Evolutionary conservation across 2,888 invertebrate genomes (phyloP).

Genomic region (Penaeus monodon): DNA sequence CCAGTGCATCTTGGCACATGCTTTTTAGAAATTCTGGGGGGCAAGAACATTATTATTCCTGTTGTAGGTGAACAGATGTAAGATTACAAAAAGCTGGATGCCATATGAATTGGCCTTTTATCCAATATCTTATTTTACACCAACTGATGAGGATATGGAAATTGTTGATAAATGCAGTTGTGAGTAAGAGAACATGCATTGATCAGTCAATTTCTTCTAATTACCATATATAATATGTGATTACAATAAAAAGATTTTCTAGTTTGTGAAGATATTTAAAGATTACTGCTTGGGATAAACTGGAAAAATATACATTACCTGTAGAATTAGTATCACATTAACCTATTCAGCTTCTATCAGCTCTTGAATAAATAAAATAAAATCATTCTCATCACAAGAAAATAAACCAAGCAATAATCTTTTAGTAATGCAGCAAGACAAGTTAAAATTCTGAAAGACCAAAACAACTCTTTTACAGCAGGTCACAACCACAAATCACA

Average conservation of each 20-base stretch:
- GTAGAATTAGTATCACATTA: background rate
- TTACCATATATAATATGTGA: background rate
- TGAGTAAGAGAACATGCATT: slow-evolving; percentile 7
- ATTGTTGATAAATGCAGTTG: slow-evolving; percentile 1
- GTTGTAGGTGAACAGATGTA: too few species aligned
- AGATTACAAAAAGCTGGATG: too few species aligned
- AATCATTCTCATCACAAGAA: too few species aligned
- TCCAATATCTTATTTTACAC: background rate
- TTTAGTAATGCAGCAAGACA: slow-evolving; percentile 36
- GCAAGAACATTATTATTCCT: too few species aligned
- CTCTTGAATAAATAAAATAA: too few species aligned
- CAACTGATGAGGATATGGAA: background rate
- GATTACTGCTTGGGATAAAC: slow-evolving; percentile 15
- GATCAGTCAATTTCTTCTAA: background rate
- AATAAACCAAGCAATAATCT: too few species aligned
- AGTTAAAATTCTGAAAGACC: slow-evolving; percentile 28
- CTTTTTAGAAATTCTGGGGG: too few species aligned
- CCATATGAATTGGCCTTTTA: slow-evolving; percentile 13
- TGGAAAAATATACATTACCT: background rate
- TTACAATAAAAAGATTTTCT: background rate
- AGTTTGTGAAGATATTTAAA: slow-evolving; percentile 3
- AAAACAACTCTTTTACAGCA: slow-evolving; percentile 34
- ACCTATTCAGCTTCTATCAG: too few species aligned
- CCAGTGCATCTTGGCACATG: too few species aligned
- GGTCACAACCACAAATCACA: slow-evolving; percentile 71